These are phyloP conservation scores for Canis aureus DNA, from an alignment of 2,113 vertebrate genomes.

Conservation along the genomic window DNA sequence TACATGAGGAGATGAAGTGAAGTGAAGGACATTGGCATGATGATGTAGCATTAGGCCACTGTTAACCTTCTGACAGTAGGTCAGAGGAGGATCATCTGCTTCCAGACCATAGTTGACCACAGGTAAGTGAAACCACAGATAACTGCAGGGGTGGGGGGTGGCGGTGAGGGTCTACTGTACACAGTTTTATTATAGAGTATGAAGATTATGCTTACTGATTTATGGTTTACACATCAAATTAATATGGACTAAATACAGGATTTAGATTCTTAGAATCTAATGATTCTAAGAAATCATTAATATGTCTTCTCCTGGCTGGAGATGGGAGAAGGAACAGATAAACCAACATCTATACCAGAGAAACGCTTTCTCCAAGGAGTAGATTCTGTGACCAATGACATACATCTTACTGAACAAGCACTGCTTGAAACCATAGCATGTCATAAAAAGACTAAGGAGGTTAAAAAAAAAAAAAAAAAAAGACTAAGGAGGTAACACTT, in stretches of 20 bases:
- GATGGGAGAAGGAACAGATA: neutral
- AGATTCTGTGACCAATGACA: neutral
- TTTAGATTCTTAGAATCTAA: no score
- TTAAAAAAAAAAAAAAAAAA: neutral
- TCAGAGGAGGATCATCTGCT: neutral
- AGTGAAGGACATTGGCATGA: neutral
- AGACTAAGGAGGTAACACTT: neutral
- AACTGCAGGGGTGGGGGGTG: neutral
- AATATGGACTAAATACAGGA: slow-evolving; percentile 1
- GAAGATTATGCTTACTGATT: neutral
- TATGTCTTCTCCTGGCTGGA: neutral
- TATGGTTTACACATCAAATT: neutral
- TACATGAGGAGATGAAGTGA: neutral
- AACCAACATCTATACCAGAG: neutral
- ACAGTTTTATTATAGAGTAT: slow-evolving; percentile 10
- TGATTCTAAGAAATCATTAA: neutral
- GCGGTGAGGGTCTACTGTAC: neutral
- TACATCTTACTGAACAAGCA: neutral
- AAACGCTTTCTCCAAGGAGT: neutral
- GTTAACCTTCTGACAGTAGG: neutral
- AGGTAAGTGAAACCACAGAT: neutral
- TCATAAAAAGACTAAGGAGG: neutral
- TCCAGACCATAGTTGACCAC: neutral
- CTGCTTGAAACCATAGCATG: neutral
- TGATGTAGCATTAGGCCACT: neutral